Percentiles rank a stretch among this genome's conserved stretches.
Evolutionary conservation across 2,797 vertebrate genomes (phyloP).

Genomic region (Melanotaenia nigrans): DNA sequence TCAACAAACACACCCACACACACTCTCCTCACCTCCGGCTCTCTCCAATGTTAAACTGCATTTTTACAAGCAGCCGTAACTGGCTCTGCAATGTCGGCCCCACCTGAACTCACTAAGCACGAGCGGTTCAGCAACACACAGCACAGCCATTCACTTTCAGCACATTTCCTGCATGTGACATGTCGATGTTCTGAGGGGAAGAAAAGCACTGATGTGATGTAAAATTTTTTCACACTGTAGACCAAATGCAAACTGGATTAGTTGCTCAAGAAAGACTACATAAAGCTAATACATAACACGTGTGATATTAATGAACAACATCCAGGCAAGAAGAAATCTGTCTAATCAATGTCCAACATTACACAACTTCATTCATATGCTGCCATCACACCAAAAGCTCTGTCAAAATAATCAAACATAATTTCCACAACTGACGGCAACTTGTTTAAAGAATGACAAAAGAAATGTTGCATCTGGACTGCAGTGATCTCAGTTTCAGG

Average conservation of each 20-base stretch:
- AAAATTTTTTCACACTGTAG: constrained; percentile 33
- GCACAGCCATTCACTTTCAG: constrained; percentile 38
- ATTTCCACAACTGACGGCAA: constrained; percentile 52
- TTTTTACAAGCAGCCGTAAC: constrained; percentile 36
- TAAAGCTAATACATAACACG: constrained; percentile 59
- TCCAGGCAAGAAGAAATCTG: constrained; percentile 37
- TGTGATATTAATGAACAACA: constrained; percentile 68
- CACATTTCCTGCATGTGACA: constrained; percentile 40
- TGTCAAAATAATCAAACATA: constrained; percentile 50
- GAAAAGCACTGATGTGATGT: constrained; percentile 20
- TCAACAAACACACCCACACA: constrained; percentile 48
- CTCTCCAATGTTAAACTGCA: constrained; percentile 38
- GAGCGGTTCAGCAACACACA: constrained; percentile 7
- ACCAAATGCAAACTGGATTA: constrained; percentile 32
- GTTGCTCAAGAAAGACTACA: constrained; percentile 32
- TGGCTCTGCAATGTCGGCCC: constrained; percentile 48
- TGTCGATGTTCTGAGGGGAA: constrained; percentile 47
- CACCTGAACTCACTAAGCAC: constrained; percentile 32
- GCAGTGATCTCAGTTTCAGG: constrained; percentile 43
- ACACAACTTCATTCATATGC: constrained; percentile 50
- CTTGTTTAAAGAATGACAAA: constrained; percentile 53
- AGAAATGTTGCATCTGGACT: constrained; percentile 49
- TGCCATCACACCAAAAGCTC: constrained; percentile 36
- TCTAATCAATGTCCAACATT: constrained; percentile 48
- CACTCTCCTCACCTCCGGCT: constrained; percentile 52